Evolutionary conservation across 2,113 vertebrate genomes (phyloP), one percentile per base, ranked within the genome.

Genomic region (Hemicordylus capensis): DNA sequence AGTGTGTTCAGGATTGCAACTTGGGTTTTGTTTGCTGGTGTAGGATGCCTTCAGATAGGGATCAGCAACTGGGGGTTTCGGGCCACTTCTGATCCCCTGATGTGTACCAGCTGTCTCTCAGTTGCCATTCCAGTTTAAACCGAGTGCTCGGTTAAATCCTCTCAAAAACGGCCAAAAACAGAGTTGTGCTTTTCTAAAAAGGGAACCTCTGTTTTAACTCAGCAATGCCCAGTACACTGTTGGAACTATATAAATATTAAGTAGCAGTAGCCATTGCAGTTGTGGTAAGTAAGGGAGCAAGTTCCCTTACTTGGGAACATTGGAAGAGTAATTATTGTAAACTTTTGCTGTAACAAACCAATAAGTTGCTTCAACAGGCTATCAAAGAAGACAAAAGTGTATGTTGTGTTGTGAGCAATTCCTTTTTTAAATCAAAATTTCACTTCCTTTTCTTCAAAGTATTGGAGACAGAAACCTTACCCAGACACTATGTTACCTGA

Each of bases 401-500:
- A 76, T 86, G 56, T 19, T 82, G 2, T 58, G 6, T 81, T 90
- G 64, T 89, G 87, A 87, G 3, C 46, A 42, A n/a, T 81, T 3
- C 64, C 48, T 87, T 91, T 91, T 58, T 42, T 79, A 28, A 39
- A 69, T 26, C 72, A 67, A 82, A 87, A 83, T 82, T 67, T 39
- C 12, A 5, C n/a, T 28, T 39, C 76, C 84, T 39, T 77, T 51
- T 59, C 26, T 78, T 42, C 44, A 46, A 88, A 87, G 80, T 69
- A 46, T 54, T 59, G 84, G 86, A 14, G 28, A 64, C 22, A 80
- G 70, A n/a, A n/a, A n/a, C n/a, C n/a, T n/a, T n/a, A n/a, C n/a
- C n/a, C n/a, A n/a, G n/a, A n/a, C n/a, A n/a, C n/a, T n/a, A n/a
- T n/a, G n/a, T n/a, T n/a, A n/a, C n/a, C n/a, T n/a, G n/a, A n/a